Conservation (phyloP, 2,797 vertebrate genomes). For the Danio tinwini region DNA sequence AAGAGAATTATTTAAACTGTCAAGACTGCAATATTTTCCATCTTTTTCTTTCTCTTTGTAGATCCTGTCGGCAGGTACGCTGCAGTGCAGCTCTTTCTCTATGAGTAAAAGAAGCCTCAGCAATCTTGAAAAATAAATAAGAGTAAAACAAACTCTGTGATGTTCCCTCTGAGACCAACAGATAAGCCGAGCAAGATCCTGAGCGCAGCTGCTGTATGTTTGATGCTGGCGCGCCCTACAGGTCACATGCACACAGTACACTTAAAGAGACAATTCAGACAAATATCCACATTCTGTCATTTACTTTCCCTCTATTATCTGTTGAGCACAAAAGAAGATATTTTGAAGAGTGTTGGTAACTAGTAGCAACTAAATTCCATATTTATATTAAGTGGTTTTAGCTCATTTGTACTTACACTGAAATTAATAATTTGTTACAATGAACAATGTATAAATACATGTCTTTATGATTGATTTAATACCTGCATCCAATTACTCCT, state of each 20-base stretch:
- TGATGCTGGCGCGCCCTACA: conserved; percentile 19
- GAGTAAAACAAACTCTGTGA: neutral
- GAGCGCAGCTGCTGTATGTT: neutral
- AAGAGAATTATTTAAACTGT: neutral
- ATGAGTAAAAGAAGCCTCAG: neutral
- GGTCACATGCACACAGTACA: neutral
- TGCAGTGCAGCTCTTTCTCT: neutral
- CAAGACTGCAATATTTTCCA: neutral
- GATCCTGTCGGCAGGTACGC: neutral
- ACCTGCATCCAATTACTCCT: too few species aligned
- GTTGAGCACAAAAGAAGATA: too few species aligned
- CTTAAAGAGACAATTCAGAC: neutral
- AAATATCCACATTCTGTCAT: too few species aligned
- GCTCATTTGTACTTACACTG: too few species aligned
- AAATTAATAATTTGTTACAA: too few species aligned
- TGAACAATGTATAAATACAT: too few species aligned
- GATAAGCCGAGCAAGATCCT: neutral
- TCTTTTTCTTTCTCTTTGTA: neutral
- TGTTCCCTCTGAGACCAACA: neutral
- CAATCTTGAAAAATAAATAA: conserved; percentile 13
- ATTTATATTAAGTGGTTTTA: too few species aligned
- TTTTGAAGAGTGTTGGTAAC: too few species aligned
- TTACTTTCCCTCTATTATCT: too few species aligned
- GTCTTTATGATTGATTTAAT: too few species aligned
- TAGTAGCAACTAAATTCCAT: too few species aligned